phyloP scores from a whole-genome alignment of 1,140 invertebrate genomes.

The Linepithema humile region DNA sequence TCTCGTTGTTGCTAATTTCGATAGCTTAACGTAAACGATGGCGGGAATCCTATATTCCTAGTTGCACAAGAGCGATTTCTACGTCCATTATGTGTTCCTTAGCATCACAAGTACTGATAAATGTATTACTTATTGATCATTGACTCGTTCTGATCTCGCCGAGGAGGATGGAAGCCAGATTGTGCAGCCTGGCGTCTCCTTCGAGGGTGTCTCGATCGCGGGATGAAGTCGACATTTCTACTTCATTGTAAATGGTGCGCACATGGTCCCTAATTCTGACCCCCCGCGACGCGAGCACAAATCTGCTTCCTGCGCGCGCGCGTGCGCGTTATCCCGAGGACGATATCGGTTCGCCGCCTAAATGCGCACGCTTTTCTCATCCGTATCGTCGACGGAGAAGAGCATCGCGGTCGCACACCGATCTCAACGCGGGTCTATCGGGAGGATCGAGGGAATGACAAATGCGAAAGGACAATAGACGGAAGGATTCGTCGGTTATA shows the following conservation, averaged over 20 bases:
- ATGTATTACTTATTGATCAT: constrained; percentile 13
- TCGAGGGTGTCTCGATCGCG: background rate
- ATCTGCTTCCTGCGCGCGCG: no score
- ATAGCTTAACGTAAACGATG: background rate
- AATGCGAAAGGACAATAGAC: no score
- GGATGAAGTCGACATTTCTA: constrained; percentile 1
- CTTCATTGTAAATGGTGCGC: constrained; percentile 10
- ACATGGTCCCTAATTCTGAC: background rate
- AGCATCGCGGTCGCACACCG: background rate
- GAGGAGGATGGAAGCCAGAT: constrained; percentile 13
- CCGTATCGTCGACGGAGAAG: background rate
- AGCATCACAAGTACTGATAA: constrained; percentile 8
- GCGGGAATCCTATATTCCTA: background rate
- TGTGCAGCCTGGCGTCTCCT: background rate
- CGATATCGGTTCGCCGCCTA: background rate
- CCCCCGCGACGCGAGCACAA: background rate
- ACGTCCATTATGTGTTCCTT: background rate
- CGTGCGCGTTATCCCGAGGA: background rate
- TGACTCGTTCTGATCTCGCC: background rate
- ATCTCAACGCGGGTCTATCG: background rate
- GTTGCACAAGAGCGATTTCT: background rate
- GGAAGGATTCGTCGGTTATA: background rate
- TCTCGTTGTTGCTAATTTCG: background rate
- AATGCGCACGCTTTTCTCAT: background rate
- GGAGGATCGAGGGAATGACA: background rate